Evolutionary conservation across 2,888 invertebrate species (phyloP), one percentile per base, ranked within the genome.

Genomic region (Cheilosia urbana): DNA sequence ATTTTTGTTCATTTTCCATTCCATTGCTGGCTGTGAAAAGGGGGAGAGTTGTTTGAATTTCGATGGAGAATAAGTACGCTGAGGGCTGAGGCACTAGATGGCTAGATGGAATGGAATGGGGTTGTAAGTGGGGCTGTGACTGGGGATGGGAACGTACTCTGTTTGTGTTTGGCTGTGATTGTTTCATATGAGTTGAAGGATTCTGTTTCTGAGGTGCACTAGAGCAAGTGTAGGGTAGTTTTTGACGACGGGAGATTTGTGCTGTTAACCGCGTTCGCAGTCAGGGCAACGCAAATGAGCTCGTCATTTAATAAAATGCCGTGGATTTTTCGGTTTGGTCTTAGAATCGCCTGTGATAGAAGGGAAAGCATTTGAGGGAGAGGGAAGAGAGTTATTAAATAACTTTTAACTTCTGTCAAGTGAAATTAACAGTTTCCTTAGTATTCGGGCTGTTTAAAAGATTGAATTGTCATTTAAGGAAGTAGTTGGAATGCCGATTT

Each of bases 181-280:
- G 76, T 51, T 68, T 68, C 49, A 66, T 21, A 57, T 66, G 24
- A 49, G 65, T 66, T 66, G 66, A 66, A 66, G 76, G 57, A 75
- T 65, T 66, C n/a, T 51, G 57, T 66, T 65, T 66, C n/a, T 51
- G 13, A 37, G 40, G 37, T 37, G 73, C 58, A 51, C 15, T 49
- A 37, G 71, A 24, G 37, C 17, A 42, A 30, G 15, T 27, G 42
- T 37, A 27, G 17, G 17, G 4, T 27, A 2, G 45, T 34, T 21
- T 42, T 6, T 30, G n/a, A 9, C 34, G 27, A 30, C 9, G 58
- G 47, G 17, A 65, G 37, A 76, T 47, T 58, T 66, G 37, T 51
- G 7, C 40, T 42, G 66, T 66, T 51, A 68, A 45, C 66, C 76
- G 49, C 66, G 27, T 57, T 66, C 66, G 63, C 57, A 58, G 73